Percentiles rank a stretch among this genome's conserved stretches.
phyloP scores from a whole-genome alignment of 2,888 invertebrate genomes.

The Zygothrica quintamaculata region DNA sequence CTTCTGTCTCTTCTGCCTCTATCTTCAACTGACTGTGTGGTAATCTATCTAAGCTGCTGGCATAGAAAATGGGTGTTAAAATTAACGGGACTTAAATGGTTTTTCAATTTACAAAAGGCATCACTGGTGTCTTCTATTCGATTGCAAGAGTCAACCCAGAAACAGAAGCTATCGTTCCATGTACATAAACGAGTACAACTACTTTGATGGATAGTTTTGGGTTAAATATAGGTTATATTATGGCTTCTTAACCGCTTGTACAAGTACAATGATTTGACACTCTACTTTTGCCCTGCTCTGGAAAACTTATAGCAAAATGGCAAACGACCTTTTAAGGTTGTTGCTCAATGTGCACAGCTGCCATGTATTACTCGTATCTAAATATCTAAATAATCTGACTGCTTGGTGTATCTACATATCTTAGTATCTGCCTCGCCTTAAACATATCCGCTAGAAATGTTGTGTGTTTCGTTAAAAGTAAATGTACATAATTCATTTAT shows the following conservation, averaged over 20 bases:
- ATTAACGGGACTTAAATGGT: slow-evolving; percentile 76
- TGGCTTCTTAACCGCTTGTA: slow-evolving; percentile 59
- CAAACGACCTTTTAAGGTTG: slow-evolving; percentile 77
- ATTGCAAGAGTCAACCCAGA: slow-evolving; percentile 27
- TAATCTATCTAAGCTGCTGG: slow-evolving; percentile 60
- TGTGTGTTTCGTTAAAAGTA: slow-evolving; percentile 19
- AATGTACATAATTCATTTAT: slow-evolving; percentile 34
- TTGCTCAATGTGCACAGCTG: slow-evolving; percentile 55
- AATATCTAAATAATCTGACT: too few species aligned
- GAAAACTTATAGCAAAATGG: slow-evolving; percentile 36
- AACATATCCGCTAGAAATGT: slow-evolving; percentile 29
- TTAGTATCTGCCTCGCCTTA: slow-evolving; percentile 29
- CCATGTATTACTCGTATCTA: slow-evolving; percentile 8
- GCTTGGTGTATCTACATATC: slow-evolving; percentile 8
- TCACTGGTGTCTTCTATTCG: slow-evolving; percentile 17
- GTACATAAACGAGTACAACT: slow-evolving; percentile 40
- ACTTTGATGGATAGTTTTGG: slow-evolving; percentile 78
- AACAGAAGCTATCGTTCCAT: slow-evolving; percentile 51
- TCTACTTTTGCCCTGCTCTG: slow-evolving; percentile 42
- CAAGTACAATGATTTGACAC: slow-evolving; percentile 74
- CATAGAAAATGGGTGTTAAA: slow-evolving; percentile 78
- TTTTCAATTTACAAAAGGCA: slow-evolving; percentile 74
- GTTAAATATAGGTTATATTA: slow-evolving; percentile 77
- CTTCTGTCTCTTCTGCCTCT: slow-evolving; percentile 14
- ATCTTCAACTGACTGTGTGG: slow-evolving; percentile 30